Evolutionary conservation across 2,113 vertebrate genomes (phyloP).

Genomic region (Copsychus sechellarum): DNA sequence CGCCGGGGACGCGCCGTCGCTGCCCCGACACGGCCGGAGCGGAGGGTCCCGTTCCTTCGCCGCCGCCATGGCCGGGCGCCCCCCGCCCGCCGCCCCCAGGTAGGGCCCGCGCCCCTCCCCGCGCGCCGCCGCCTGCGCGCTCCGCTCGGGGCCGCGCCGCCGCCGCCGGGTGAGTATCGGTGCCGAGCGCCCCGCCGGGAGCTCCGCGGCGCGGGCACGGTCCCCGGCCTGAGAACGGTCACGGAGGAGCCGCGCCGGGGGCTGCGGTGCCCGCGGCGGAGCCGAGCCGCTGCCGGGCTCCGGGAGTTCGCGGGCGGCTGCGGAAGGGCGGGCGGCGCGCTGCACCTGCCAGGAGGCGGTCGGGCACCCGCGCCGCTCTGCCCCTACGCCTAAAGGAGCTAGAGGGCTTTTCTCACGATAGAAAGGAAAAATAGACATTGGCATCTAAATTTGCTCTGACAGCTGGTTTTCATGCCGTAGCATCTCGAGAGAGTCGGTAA

Average conservation of each 20-base stretch:
- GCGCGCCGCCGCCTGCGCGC: no score
- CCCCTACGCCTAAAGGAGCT: background rate
- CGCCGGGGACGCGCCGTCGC: no score
- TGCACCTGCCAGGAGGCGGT: background rate
- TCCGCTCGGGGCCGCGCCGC: no score
- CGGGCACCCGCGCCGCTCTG: background rate
- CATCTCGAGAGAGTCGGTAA: background rate
- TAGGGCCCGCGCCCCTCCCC: no score
- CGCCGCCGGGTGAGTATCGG: background rate
- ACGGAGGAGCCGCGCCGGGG: background rate
- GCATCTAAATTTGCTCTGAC: background rate
- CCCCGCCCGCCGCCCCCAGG: no score
- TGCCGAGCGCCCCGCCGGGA: background rate
- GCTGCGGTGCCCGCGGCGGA: background rate
- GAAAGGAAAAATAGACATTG: background rate
- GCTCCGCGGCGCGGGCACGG: background rate
- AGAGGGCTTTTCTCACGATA: background rate
- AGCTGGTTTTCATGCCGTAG: background rate
- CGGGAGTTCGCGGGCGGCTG: background rate
- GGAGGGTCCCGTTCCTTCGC: no score
- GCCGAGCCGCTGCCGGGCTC: background rate
- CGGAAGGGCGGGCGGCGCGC: background rate
- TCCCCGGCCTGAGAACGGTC: background rate
- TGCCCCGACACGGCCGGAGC: no score
- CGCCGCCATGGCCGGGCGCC: no score